Conservation (phyloP, 2,797 vertebrate species). For the Diplodus puntazzo region DNA sequence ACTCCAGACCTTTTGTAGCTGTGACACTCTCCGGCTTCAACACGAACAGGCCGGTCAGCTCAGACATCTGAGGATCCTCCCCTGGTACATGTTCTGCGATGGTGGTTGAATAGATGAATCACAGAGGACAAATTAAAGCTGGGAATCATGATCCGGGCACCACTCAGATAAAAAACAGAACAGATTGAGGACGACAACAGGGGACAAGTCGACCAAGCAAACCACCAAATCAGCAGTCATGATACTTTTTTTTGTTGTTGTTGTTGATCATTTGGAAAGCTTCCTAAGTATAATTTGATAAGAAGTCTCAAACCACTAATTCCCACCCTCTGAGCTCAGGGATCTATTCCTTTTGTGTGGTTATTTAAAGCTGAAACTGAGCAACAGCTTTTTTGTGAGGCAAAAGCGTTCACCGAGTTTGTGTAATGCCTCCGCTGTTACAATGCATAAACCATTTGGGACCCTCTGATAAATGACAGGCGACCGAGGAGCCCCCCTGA, state of each 20-base stretch:
- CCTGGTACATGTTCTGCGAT: conserved; percentile 73
- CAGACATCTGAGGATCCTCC: conserved; percentile 71
- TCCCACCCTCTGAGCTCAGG: not conserved
- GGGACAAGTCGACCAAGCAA: conserved; percentile 67
- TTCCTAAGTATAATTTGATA: conserved; percentile 23
- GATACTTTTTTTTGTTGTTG: not conserved
- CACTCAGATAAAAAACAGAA: conserved; percentile 10
- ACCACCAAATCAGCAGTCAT: conserved; percentile 39
- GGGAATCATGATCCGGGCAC: not conserved
- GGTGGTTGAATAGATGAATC: conserved; percentile 23
- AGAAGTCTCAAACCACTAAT: conserved; percentile 29
- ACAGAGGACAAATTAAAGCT: conserved; percentile 41
- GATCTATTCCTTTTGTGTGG: not conserved
- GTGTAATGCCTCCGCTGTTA: conserved; percentile 27
- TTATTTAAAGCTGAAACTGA: conserved; percentile 34
- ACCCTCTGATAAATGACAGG: conserved; percentile 53
- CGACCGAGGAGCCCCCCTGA: conserved; percentile 28
- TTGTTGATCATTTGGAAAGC: conserved; percentile 11
- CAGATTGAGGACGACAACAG: conserved; percentile 20
- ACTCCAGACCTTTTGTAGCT: conserved; percentile 80
- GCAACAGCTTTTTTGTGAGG: conserved; percentile 28
- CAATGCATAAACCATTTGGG: conserved; percentile 42
- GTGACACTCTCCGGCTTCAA: conserved; percentile 78
- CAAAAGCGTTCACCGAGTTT: conserved; percentile 14
- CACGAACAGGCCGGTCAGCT: conserved; percentile 79